Evolutionary conservation across 2,888 invertebrate species (phyloP), one percentile per base, ranked within the genome.

Genomic region (Leptothorax acervorum): DNA sequence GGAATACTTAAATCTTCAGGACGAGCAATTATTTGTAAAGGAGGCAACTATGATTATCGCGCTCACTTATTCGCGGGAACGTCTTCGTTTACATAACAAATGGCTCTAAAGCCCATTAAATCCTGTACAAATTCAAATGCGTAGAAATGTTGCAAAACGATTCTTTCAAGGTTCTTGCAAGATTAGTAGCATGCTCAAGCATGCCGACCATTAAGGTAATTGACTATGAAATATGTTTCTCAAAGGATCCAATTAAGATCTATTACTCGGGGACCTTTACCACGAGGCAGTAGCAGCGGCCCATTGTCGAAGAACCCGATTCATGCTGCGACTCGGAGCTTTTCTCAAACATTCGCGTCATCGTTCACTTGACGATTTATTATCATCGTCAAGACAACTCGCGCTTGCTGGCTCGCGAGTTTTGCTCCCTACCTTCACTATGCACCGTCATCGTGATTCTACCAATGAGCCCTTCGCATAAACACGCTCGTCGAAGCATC

Each of bases 361-460:
- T 89, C 89, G 86, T 86, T 23, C 68, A 82, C 86, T 83, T 78
- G 81, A 86, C 90, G 83, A 89, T 89, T 90, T 87, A 90, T 89
- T 89, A 90, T 90, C 88, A 79, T 88, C 85, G 68, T 86, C 57
- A n/a, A 68, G 74, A 53, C 86, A 83, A 68, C 84, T 83, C 75
- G 85, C 63, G 83, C 48, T 48, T 42, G 81, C 79, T 86, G 78
- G 84, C 83, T 87, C 87, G 85, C 88, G 71, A 84, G 83, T 85
- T 68, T 86, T 75, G 87, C 66, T 74, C 31, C 79, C 73, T 55
- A 31, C 57, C 66, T 75, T 79, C 71, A 78, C 84, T 55, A 63
- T 85, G 89, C 89, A 86, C 9, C 85, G 87, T 90, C 90, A 90
- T 78, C 88, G 74, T 90, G 90, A 89, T 87, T 87, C 87, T 88